Base-by-base conservation (phyloP, 2,888 invertebrate species). In the Malthinus seriepunctatus region DNA sequence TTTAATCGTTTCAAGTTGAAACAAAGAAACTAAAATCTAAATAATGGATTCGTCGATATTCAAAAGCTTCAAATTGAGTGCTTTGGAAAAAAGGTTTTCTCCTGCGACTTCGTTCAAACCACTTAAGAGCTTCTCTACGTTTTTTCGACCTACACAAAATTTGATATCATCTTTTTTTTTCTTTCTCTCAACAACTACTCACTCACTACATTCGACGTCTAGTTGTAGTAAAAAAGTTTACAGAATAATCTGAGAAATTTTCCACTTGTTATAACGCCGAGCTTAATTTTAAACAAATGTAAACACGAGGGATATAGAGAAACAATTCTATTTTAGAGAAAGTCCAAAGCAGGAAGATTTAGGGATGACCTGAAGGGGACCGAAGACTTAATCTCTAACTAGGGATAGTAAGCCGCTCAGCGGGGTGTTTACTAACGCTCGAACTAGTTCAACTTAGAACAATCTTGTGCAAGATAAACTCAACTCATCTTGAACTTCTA, bases 381-480 rank as follows among this genome's bases (percentile, higher is more conserved):
- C 42, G 60, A 56, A 59, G 63, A 62, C 63, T 61, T 69, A 69
- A 69, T 69, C 69, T 69, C 65, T 67, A 66, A 67, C 66, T 64
- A 57, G 68, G 65, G 66, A 68, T 65, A 65, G 64, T 68, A 70
- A 71, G 70, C 69, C 65, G 67, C 68, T 70, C 68, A 69, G 65
- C 64, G 56, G 61, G 60, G 63, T 71, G 71, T 71, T 71, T 71
- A 69, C 71, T 69, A 60, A 57, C 55, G 59, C 60, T 60, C 60
- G 63, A 56, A 56, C 60, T 55, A 60, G 67, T 65, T 59, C 64
- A 67, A 68, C 67, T 69, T 67, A 66, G 63, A 68, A 68, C 70
- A 69, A 70, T 69, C 67, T 68, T 56, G 56, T 61, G 59, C 64
- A 70, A 70, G 69, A 70, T 70, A 70, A 70, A 70, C 69, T 62